Base-by-base conservation (phyloP, 2,888 invertebrate genomes). In the Hypomecis atomaria region DNA sequence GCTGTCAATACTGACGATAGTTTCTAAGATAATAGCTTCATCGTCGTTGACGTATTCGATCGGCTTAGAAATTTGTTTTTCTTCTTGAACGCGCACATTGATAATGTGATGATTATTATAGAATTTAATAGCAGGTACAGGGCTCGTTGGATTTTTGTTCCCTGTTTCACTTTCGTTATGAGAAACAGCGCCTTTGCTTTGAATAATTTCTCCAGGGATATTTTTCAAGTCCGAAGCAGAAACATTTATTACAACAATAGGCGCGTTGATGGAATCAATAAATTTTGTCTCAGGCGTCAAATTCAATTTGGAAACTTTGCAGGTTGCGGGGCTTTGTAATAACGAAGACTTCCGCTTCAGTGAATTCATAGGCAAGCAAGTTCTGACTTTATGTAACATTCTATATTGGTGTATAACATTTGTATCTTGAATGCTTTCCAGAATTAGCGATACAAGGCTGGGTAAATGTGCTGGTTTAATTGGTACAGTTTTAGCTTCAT, bases 301-400 rank as follows among this genome's bases (percentile, higher is more conserved):
- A 34, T 66, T 44, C 11, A 60, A 44, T 64, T 64, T 71, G 6
- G 44, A 48, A 9, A 68, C 45, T 67, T 71, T 71, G 4, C 43
- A 6, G 6, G 58, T 44, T 11, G 53, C 36, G 7, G 62, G 47
- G 5, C n/a, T 4, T 53, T 7, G 33, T 0, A 54, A 8, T 56
- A 55, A 42, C 7, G 47, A 36, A 44, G 59, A 59, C 60, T 70
- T 71, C 9, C 71, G 61, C 13, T 71, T 71, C 5, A 65, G 53
- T 45, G 50, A 55, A 40, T 45, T 56, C 33, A 34, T 45, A 47
- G 52, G 45, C 42, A 33, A 6, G 6, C 42, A 13, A 7, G 33
- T 53, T 34, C 10, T 60, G 5, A 10, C 33, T 23, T 37, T 43
- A 33, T n/a, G 8, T 38, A 54, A 0, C 5, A 13, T 8, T 8